phyloP scores from a whole-genome alignment of 2,113 vertebrate species.

The Leptocoma aspasia region DNA sequence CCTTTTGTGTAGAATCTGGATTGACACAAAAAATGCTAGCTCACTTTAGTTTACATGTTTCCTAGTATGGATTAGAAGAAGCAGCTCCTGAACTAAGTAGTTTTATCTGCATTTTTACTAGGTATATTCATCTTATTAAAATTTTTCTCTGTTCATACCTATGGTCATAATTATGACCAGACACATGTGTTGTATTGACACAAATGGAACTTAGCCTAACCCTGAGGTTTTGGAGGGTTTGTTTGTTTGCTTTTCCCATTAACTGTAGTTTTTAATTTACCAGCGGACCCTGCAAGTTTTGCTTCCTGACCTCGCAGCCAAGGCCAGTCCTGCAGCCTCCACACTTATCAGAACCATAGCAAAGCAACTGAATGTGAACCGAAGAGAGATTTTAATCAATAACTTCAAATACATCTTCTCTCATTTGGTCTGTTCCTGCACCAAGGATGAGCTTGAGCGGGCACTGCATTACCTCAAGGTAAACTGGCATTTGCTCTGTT shows the following conservation, averaged over 20 bases:
- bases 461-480: conserved; percentile 97
- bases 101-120: not conserved
- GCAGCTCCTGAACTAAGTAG: not conserved
- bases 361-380: conserved; percentile 91
- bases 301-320: conserved; percentile 93
- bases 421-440: conserved; percentile 96
- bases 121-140: not conserved
- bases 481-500: conserved; percentile 1
- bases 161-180: not conserved
- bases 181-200: not conserved
- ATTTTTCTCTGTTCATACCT: not conserved
- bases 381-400: conserved; percentile 95
- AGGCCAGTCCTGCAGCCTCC: conserved; percentile 90
- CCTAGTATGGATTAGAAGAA: not conserved
- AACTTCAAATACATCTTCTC: conserved; percentile 99
- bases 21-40: not conserved
- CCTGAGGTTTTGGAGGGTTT: not conserved
- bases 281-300: conserved; percentile 93
- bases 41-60: not conserved
- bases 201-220: not conserved
- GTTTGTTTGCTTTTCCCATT: not conserved
- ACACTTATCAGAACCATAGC: conserved; percentile 92
- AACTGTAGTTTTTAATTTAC: conserved; percentile 30
- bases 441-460: conserved; percentile 91
- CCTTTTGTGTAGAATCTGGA: not conserved